A percentile compares a stretch with the other conserved stretches of the same genome.
Evolutionary conservation across 2,113 vertebrate genomes (phyloP).

Genomic region (Geococcyx californianus): DNA sequence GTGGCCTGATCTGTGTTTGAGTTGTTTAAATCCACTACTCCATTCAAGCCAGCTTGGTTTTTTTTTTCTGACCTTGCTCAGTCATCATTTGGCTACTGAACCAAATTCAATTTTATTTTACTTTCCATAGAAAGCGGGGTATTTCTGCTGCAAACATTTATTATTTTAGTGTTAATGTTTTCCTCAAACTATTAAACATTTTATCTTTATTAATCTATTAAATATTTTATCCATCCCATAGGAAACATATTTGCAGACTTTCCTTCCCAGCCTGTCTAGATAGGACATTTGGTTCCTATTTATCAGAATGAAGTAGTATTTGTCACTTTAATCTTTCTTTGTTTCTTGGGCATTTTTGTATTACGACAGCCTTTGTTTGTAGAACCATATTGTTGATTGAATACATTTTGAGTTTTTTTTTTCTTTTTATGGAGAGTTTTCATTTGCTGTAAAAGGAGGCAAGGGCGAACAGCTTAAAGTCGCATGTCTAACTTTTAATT

Average conservation of each 20-base stretch:
- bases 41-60: fast-evolving
- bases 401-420: neutral
- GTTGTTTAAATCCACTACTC: neutral
- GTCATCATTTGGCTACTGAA: neutral
- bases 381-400: neutral
- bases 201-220: no score
- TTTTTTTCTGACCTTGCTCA: neutral
- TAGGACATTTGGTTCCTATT: neutral
- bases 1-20: neutral
- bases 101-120: neutral
- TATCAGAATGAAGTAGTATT: neutral
- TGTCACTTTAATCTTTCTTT: neutral
- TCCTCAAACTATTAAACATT: neutral
- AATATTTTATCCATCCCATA: neutral
- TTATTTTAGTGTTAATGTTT: neutral
- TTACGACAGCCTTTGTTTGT: neutral
- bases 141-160: neutral
- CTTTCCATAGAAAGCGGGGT: neutral
- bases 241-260: no score
- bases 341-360: neutral
- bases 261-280: neutral
- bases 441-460: neutral
- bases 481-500: neutral
- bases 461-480: neutral
- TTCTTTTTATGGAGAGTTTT: neutral